phyloP scores from a whole-genome alignment of 64 coral and sea anemone genomes.

The Pachyseris speciosa region DNA sequence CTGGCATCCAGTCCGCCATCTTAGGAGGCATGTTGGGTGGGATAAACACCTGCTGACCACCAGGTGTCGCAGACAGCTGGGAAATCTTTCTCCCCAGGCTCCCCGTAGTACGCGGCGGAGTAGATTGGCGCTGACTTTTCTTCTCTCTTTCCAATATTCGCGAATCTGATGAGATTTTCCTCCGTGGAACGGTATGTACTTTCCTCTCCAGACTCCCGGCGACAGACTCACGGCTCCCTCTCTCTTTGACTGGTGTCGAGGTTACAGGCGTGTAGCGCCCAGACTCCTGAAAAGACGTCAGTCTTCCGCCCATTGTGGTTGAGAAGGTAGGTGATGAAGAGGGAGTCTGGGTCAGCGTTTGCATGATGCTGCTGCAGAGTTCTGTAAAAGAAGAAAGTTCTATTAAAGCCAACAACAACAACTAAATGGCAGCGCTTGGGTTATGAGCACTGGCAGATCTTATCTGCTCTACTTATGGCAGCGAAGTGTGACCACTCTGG shows the following conservation, averaged over 20 bases:
- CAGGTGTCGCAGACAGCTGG: background rate
- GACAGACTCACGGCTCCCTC: constrained; percentile 9
- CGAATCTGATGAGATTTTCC: constrained; percentile 53
- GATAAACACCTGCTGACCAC: constrained; percentile 56
- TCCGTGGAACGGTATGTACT: constrained; percentile 19
- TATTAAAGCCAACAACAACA: background rate
- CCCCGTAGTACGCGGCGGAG: constrained; percentile 1
- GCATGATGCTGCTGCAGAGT: constrained; percentile 40
- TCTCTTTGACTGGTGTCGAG: constrained; percentile 21
- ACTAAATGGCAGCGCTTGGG: background rate
- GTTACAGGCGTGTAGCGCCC: constrained; percentile 59
- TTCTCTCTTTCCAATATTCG: constrained; percentile 34
- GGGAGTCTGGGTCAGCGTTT: constrained; percentile 48
- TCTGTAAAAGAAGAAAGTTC: background rate
- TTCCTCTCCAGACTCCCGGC: constrained; percentile 54
- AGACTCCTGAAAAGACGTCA: constrained; percentile 5
- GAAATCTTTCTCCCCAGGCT: constrained; percentile 34
- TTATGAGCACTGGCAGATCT: too few relatives aligned
- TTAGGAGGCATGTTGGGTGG: constrained; percentile 78
- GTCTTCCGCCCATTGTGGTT: constrained; percentile 32
- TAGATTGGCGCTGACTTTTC: constrained; percentile 36
- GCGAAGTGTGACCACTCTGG: too few relatives aligned
- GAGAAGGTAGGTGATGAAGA: constrained; percentile 42
- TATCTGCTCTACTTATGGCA: too few relatives aligned
- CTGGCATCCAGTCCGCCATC: constrained; percentile 87